Evolutionary conservation across 2,888 invertebrate genomes (phyloP).

Genomic region (Luperina testacea): DNA sequence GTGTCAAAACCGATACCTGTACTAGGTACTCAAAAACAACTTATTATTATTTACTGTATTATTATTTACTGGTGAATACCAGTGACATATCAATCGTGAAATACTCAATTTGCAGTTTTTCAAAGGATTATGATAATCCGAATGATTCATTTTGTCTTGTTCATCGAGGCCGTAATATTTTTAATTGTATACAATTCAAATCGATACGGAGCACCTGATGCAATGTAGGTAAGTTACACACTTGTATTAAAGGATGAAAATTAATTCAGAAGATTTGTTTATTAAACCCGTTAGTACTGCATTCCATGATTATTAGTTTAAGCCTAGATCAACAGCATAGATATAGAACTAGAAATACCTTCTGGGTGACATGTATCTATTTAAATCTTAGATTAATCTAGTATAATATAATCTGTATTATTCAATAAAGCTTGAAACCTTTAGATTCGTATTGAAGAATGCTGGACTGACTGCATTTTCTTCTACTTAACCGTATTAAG

Average conservation of each 20-base stretch:
- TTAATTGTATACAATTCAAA: slow-evolving; percentile 21
- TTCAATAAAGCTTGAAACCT: slow-evolving; percentile 4
- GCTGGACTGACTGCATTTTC: slow-evolving; percentile 23
- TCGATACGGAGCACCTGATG: slow-evolving; percentile 10
- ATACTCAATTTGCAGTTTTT: slow-evolving; percentile 44
- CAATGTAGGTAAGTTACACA: slow-evolving; percentile 4
- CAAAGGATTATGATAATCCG: slow-evolving; percentile 28
- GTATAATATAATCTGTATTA: slow-evolving; percentile 40
- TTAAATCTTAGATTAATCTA: slow-evolving; percentile 36
- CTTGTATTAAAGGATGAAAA: slow-evolving; percentile 16
- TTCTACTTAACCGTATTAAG: slow-evolving; percentile 13
- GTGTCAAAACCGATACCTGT: slow-evolving; percentile 3
- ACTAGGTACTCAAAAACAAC: slow-evolving; percentile 1
- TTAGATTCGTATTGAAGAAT: slow-evolving; percentile 20
- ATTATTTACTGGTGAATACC: slow-evolving; percentile 8
- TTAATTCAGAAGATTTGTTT: slow-evolving; percentile 29
- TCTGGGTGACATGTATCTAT: slow-evolving; percentile 23
- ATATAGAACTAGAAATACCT: slow-evolving; percentile 42
- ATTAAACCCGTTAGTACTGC: slow-evolving; percentile 25
- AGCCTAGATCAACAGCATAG: slow-evolving; percentile 38
- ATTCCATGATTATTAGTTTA: slow-evolving; percentile 41
- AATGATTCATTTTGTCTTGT: slow-evolving; percentile 15
- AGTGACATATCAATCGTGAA: slow-evolving; percentile 14
- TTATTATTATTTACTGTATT: background rate
- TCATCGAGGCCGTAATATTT: slow-evolving; percentile 29